These are phyloP conservation scores for Platycheirus albimanus DNA, from an alignment of 2,888 invertebrate species.

Conservation along the genomic window DNA sequence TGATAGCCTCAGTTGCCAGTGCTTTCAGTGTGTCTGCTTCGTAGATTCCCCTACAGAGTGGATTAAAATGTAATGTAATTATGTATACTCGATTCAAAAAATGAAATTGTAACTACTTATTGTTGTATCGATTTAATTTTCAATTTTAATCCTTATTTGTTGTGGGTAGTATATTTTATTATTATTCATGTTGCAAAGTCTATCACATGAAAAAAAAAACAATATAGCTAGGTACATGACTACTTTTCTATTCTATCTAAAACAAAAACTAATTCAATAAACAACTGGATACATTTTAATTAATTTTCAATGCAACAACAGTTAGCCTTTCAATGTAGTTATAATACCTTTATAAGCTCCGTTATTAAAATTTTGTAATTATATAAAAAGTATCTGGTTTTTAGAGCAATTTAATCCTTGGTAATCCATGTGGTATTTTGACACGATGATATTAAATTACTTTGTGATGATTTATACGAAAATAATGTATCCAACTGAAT, in stretches of 20 bases:
- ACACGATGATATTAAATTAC: not conserved
- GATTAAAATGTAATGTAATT: no score
- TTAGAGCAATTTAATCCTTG: conserved; percentile 6
- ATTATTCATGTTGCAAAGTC: not conserved
- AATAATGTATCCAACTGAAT: not conserved
- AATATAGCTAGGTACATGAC: no score
- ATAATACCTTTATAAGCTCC: conserved; percentile 5
- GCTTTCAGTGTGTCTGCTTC: no score
- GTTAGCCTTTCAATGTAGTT: not conserved
- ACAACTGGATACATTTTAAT: conserved; percentile 13
- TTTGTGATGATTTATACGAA: conserved; percentile 7
- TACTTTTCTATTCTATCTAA: no score
- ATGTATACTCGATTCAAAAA: no score
- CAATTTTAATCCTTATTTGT: not conserved
- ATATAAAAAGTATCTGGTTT: not conserved
- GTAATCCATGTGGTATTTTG: conserved; percentile 4
- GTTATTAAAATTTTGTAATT: not conserved
- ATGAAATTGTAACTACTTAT: no score
- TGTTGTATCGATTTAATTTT: not conserved
- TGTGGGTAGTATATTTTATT: conserved; percentile 1
- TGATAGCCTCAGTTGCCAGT: no score
- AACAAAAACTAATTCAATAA: conserved; percentile 16
- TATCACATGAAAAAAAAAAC: not conserved
- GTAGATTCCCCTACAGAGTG: no score
- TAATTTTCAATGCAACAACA: conserved; percentile 15